Conservation (phyloP, 2,888 invertebrate species). For the Bellardia pandia region DNA sequence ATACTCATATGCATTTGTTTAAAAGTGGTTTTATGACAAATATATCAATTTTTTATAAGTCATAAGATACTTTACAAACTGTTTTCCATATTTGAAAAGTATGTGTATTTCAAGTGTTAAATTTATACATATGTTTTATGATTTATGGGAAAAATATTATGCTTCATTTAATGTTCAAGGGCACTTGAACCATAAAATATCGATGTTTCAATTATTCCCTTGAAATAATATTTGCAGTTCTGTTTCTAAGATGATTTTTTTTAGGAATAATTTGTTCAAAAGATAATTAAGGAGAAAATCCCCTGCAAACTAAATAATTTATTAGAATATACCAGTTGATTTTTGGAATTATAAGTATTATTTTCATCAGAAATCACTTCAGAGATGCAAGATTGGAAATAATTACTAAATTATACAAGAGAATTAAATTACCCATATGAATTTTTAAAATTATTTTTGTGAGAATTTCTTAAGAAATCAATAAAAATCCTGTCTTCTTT, state of each 20-base stretch:
- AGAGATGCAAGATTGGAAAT: no score
- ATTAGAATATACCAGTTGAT: no score
- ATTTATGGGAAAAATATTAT: constrained; percentile 28
- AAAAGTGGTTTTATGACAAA: no score
- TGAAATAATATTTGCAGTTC: neutral
- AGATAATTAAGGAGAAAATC: neutral
- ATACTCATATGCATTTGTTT: no score
- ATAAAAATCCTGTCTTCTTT: no score
- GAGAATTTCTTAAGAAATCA: no score
- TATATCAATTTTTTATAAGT: neutral
- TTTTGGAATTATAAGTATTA: no score
- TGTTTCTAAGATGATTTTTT: neutral
- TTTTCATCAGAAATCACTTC: no score
- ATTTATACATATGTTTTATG: constrained; percentile 30
- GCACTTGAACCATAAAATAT: constrained; percentile 6
- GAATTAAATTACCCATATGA: no score
- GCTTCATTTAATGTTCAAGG: constrained; percentile 1
- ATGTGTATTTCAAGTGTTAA: constrained; percentile 32
- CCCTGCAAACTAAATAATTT: no score
- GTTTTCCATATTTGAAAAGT: neutral
- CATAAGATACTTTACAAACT: neutral
- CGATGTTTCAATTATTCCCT: neutral
- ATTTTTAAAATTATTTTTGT: no score
- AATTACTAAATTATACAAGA: no score
- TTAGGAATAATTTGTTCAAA: neutral